Evolutionary conservation across 2,113 vertebrate genomes (phyloP).

Genomic region (Catagonus wagneri): DNA sequence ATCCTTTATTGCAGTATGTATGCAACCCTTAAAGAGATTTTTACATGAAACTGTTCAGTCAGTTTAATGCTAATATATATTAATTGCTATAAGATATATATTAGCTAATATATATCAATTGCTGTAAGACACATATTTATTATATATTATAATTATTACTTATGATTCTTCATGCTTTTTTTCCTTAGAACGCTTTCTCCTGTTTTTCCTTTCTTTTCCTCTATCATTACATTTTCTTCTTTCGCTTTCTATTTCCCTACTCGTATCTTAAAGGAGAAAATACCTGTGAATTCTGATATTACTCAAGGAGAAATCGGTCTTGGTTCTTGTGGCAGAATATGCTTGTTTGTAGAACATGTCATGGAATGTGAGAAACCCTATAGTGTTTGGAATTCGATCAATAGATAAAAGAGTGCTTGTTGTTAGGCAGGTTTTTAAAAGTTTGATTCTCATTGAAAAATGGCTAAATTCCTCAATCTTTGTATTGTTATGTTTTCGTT

Average conservation of each 20-base stretch:
- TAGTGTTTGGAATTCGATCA: not conserved
- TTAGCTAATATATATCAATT: too few species aligned
- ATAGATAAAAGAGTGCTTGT: not conserved
- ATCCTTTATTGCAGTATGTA: not conserved
- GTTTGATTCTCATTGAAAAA: not conserved
- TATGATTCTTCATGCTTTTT: not conserved
- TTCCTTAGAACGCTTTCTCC: not conserved
- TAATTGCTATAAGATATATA: not conserved
- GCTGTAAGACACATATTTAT: too few species aligned
- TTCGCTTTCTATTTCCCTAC: not conserved
- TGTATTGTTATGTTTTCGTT: not conserved
- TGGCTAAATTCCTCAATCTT: not conserved
- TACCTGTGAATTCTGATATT: not conserved
- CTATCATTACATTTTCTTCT: not conserved
- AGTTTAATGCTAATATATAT: not conserved
- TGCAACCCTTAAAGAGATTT: not conserved
- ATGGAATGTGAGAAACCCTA: not conserved
- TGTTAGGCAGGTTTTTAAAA: not conserved
- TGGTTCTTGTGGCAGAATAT: not conserved
- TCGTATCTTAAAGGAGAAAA: not conserved
- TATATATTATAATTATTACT: not conserved
- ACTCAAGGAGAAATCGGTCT: not conserved
- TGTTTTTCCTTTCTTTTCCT: not conserved
- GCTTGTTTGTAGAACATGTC: not conserved
- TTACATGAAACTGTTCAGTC: not conserved